A percentile compares a stretch with the other conserved stretches of the same genome.
Evolutionary conservation across 2,113 vertebrate species (phyloP).

Genomic region (Osmerus eperlanus): DNA sequence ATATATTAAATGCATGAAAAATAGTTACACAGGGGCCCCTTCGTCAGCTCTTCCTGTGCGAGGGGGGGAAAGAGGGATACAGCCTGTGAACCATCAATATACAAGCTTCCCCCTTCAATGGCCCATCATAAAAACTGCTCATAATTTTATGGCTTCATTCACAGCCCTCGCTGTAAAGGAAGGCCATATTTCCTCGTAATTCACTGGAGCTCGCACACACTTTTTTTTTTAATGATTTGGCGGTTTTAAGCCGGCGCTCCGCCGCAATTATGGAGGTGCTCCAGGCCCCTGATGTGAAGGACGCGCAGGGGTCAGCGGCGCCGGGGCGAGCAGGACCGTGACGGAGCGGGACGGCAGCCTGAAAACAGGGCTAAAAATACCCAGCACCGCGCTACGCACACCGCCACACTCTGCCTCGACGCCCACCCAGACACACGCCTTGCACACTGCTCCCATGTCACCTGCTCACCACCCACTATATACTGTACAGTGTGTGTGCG

Average conservation of each 20-base stretch:
- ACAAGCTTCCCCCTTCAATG: slow-evolving; percentile 98
- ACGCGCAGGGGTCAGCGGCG: slow-evolving; percentile 59
- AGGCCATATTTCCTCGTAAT: slow-evolving; percentile 95
- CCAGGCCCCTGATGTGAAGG: slow-evolving; percentile 77
- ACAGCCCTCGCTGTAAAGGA: slow-evolving; percentile 96
- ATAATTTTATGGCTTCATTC: slow-evolving; percentile 99
- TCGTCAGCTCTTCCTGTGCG: slow-evolving; percentile 76
- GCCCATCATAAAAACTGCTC: slow-evolving; percentile 99
- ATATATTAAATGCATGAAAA: slow-evolving; percentile 99
- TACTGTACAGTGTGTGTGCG: background rate
- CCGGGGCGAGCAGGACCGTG: slow-evolving; percentile 42
- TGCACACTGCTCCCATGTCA: background rate
- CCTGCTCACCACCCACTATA: background rate
- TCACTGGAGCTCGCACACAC: slow-evolving; percentile 64
- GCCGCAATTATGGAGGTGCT: slow-evolving; percentile 67
- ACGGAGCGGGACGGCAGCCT: slow-evolving; percentile 37
- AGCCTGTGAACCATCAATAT: slow-evolving; percentile 98
- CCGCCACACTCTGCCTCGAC: slow-evolving; percentile 22
- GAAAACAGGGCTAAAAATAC: slow-evolving; percentile 33
- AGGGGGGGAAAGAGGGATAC: slow-evolving; percentile 84
- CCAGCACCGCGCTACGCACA: background rate
- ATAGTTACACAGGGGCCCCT: slow-evolving; percentile 93
- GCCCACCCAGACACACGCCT: background rate
- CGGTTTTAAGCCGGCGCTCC: slow-evolving; percentile 67
- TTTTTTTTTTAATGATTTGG: slow-evolving; percentile 73